Conservation (phyloP, 2,888 invertebrate species). For the Zeuzera pyrina region DNA sequence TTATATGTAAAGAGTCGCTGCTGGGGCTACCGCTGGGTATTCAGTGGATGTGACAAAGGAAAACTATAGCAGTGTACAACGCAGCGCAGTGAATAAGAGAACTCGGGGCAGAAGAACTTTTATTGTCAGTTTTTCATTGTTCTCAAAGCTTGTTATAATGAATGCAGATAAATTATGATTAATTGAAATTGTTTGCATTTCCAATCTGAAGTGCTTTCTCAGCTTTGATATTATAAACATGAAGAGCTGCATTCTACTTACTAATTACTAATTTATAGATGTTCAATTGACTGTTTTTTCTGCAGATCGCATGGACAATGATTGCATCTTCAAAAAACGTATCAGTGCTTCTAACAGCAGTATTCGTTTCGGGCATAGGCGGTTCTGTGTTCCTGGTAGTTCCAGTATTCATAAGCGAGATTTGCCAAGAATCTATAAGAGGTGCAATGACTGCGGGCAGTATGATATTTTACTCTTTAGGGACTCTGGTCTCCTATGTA, state of each 20-base stretch:
- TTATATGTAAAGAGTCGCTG: too few relatives aligned
- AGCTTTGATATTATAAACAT: too few relatives aligned
- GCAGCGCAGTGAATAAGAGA: too few relatives aligned
- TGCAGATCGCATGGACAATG: constrained; percentile 41
- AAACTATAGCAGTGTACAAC: too few relatives aligned
- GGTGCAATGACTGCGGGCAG: constrained; percentile 40
- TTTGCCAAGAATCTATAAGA: constrained; percentile 45
- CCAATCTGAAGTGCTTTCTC: too few relatives aligned
- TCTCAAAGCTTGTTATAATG: background rate
- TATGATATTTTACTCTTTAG: constrained; percentile 37
- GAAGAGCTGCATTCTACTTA: too few relatives aligned
- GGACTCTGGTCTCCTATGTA: constrained; percentile 42
- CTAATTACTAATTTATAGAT: too few relatives aligned
- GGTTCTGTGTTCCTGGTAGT: constrained; percentile 30
- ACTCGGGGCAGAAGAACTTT: background rate
- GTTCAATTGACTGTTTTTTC: too few relatives aligned
- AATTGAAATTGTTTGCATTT: too few relatives aligned
- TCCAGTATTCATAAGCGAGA: constrained; percentile 42
- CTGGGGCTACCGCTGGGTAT: too few relatives aligned
- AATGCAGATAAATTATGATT: too few relatives aligned
- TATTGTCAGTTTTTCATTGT: background rate
- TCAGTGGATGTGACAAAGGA: too few relatives aligned
- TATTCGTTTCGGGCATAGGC: constrained; percentile 40
- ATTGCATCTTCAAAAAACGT: constrained; percentile 28
- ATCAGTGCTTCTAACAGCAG: constrained; percentile 32